These are phyloP conservation scores for Arenicola marina DNA, from an alignment of 2,888 invertebrate genomes.

Conservation along the genomic window DNA sequence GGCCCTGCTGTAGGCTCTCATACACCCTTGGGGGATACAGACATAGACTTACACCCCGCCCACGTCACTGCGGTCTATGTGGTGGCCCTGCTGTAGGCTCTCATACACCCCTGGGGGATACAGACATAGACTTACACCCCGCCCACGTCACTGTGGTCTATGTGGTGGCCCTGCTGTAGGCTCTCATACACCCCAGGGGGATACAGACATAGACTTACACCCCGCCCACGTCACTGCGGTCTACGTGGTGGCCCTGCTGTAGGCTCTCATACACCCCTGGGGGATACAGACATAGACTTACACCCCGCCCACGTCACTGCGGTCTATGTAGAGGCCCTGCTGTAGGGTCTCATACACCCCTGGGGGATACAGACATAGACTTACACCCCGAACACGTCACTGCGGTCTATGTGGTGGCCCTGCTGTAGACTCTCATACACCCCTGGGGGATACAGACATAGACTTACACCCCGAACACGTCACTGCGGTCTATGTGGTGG, in stretches of 20 bases:
- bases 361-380: too few species aligned
- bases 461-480: too few species aligned
- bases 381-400: conserved; percentile 73
- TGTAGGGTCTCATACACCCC: conserved; percentile 67
- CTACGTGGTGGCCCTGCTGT: conserved; percentile 67
- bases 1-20: conserved; percentile 68
- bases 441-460: too few species aligned
- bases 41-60: too few species aligned
- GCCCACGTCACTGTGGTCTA: conserved; percentile 71
- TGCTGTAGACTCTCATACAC: conserved; percentile 67
- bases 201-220: too few species aligned
- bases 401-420: conserved; percentile 66
- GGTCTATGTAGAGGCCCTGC: conserved; percentile 66
- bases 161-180: conserved; percentile 67
- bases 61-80: conserved; percentile 69
- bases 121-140: too few species aligned
- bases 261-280: conserved; percentile 66
- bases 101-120: conserved; percentile 62
- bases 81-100: conserved; percentile 68
- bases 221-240: conserved; percentile 70
- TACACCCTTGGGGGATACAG: too few species aligned
- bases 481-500: conserved; percentile 67
- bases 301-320: conserved; percentile 71
- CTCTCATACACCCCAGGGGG: conserved; percentile 65
- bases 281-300: too few species aligned